These are phyloP conservation scores for Pasiphila rectangulata DNA, from an alignment of 2,888 invertebrate species.

Conservation along the genomic window DNA sequence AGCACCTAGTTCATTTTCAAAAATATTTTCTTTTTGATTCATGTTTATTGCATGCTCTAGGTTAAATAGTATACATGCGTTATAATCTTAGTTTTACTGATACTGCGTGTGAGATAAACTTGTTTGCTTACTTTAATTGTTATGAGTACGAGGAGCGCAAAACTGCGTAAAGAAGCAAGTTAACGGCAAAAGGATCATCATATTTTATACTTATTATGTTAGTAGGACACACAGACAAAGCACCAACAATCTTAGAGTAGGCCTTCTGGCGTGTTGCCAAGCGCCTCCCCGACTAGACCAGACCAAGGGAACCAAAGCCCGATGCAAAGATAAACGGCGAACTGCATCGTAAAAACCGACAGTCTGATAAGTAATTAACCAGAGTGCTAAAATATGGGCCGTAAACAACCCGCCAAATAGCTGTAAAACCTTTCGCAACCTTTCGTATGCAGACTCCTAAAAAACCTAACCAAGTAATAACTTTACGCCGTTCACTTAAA, in stretches of 20 bases:
- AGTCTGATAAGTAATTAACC: constrained; percentile 43
- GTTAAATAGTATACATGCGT: too few relatives aligned
- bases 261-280: constrained; percentile 53
- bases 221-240: constrained; percentile 14
- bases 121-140: too few relatives aligned
- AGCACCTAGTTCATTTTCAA: too few relatives aligned
- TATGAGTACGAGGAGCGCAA: too few relatives aligned
- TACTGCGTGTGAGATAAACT: not conserved
- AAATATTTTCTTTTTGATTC: too few relatives aligned
- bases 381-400: constrained; percentile 33
- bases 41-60: too few relatives aligned
- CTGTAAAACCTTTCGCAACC: not conserved
- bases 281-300: constrained; percentile 40
- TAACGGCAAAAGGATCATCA: too few relatives aligned
- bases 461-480: not conserved
- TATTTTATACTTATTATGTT: not conserved
- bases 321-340: constrained; percentile 50
- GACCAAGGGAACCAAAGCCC: constrained; percentile 42
- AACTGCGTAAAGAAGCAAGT: too few relatives aligned
- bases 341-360: constrained; percentile 42
- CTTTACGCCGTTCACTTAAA: not conserved
- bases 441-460: not conserved
- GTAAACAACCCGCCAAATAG: constrained; percentile 1
- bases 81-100: too few relatives aligned
- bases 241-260: constrained; percentile 27